These are phyloP conservation scores for Falco cherrug DNA, from an alignment of 2,797 vertebrate genomes.

Conservation along the genomic window DNA sequence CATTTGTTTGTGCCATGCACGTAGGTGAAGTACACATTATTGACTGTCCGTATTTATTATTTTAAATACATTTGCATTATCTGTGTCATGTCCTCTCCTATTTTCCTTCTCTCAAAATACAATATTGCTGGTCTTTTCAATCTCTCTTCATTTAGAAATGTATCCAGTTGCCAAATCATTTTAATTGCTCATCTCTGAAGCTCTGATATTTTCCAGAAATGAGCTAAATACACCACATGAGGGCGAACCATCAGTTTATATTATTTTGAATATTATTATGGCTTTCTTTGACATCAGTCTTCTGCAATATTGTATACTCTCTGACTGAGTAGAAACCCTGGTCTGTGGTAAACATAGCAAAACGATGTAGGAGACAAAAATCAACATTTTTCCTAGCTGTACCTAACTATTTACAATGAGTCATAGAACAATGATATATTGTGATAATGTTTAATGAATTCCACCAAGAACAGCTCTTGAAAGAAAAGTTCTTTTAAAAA, in stretches of 20 bases:
- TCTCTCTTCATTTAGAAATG: neutral
- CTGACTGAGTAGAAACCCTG: neutral
- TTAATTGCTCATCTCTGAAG: neutral
- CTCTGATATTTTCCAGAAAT: slow-evolving; percentile 22
- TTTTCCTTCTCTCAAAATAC: neutral
- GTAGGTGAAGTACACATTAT: neutral
- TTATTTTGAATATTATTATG: slow-evolving; percentile 19
- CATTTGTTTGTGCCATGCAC: neutral
- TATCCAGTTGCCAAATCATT: neutral
- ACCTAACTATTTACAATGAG: neutral
- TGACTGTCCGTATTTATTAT: neutral
- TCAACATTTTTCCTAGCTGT: neutral
- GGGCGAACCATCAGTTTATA: slow-evolving; percentile 45
- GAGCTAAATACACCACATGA: slow-evolving; percentile 54
- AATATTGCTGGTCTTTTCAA: neutral
- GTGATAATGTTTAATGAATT: neutral
- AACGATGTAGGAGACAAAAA: neutral
- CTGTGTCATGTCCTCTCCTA: neutral
- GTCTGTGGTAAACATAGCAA: neutral
- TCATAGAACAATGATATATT: neutral
- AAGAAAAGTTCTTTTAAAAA: neutral
- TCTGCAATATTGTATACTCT: neutral
- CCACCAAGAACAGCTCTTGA: neutral
- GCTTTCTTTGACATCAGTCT: neutral
- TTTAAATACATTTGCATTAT: neutral